Percentiles rank a stretch among this genome's conserved stretches.
Evolutionary conservation across 92 coral and sea anemone genomes (phyloP).

Genomic region (Palythoa grandiflora): DNA sequence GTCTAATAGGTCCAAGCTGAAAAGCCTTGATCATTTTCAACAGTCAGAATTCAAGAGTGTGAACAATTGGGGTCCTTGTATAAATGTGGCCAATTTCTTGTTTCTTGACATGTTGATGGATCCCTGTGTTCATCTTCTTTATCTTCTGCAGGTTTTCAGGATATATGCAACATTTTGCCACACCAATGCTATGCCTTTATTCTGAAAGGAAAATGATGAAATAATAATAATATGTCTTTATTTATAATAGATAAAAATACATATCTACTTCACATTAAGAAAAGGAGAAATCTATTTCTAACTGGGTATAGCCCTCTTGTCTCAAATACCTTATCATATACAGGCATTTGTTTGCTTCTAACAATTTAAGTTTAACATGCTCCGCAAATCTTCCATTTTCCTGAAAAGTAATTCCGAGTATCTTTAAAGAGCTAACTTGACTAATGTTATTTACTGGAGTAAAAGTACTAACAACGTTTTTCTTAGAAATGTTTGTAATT

Average conservation of each 20-base stretch:
- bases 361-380: slow-evolving; percentile 4
- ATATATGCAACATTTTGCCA: slow-evolving; percentile 10
- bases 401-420: slow-evolving; percentile 7
- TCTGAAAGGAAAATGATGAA: slow-evolving; percentile 10
- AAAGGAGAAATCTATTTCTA: slow-evolving; percentile 2
- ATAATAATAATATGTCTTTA: slow-evolving; percentile 5
- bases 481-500: slow-evolving; percentile 8
- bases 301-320: slow-evolving; percentile 6
- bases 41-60: slow-evolving; percentile 11
- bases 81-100: slow-evolving; percentile 10
- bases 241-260: slow-evolving; percentile 7
- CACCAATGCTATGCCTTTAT: slow-evolving; percentile 8
- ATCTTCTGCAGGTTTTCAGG: slow-evolving; percentile 9
- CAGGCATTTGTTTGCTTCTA: slow-evolving; percentile 11
- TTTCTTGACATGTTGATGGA: slow-evolving; percentile 7
- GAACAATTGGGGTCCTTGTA: slow-evolving; percentile 12
- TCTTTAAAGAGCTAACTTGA: slow-evolving; percentile 10
- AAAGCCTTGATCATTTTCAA: slow-evolving; percentile 10
- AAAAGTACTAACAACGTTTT: slow-evolving; percentile 5
- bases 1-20: slow-evolving; percentile 12
- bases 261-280: slow-evolving; percentile 9
- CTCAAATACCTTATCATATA: slow-evolving; percentile 3
- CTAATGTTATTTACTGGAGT: slow-evolving; percentile 6
- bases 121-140: slow-evolving; percentile 5
- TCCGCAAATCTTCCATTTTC: slow-evolving; percentile 11